A percentile compares a stretch with the other conserved stretches of the same genome.
Conservation (phyloP, 2,113 vertebrate genomes). For the Odocoileus virginianus region DNA sequence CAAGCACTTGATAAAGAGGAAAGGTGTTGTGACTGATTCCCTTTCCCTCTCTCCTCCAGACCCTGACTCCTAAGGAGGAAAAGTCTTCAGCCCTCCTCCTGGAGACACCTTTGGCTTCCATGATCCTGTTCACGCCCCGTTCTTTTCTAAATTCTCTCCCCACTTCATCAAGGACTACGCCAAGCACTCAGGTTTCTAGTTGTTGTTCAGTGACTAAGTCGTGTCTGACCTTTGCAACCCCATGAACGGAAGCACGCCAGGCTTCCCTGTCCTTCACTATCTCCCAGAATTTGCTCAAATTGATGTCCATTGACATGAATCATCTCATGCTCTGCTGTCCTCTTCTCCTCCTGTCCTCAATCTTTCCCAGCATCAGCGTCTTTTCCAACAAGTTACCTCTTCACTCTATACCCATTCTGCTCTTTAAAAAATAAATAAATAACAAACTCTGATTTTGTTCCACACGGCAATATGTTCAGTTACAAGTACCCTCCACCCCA, state of each 20-base stretch:
- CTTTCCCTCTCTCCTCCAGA: background rate
- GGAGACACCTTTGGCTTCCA: background rate
- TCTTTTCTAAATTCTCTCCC: background rate
- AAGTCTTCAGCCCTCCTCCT: background rate
- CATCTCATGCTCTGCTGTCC: background rate
- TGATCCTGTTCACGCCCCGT: fast-evolving
- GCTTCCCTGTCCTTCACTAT: background rate
- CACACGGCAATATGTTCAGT: background rate
- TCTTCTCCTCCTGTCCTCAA: background rate
- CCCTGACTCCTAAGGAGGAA: background rate
- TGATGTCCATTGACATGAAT: background rate
- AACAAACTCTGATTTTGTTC: background rate
- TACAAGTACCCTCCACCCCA: background rate
- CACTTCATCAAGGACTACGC: background rate
- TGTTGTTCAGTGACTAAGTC: background rate
- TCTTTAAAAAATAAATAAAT: background rate
- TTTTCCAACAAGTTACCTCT: background rate
- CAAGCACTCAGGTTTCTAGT: background rate
- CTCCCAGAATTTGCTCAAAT: background rate
- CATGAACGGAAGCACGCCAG: background rate
- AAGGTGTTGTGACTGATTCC: too few relatives aligned
- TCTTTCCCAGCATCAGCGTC: background rate
- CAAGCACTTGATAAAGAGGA: background rate
- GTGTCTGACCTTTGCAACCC: background rate
- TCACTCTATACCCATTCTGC: too few relatives aligned